Evolutionary conservation across 30 jellyfish, hydroid and myxozoan species (phyloP).

Genomic region (Turritopsis dohrnii): DNA sequence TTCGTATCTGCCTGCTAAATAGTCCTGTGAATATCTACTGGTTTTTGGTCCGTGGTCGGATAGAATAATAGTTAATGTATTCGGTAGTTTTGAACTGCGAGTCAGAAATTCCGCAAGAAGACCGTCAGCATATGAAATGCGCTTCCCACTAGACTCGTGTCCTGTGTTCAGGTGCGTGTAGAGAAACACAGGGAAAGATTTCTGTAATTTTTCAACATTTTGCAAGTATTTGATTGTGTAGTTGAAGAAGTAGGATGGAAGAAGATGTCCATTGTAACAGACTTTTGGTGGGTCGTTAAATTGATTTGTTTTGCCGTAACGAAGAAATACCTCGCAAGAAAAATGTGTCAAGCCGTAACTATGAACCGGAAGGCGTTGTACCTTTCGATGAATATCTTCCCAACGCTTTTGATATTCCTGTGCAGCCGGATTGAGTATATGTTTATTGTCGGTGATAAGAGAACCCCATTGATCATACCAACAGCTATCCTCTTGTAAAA

Average conservation of each 20-base stretch:
- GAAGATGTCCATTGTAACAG: constrained; percentile 76
- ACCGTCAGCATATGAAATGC: constrained; percentile 69
- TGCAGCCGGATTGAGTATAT: constrained; percentile 53
- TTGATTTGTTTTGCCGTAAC: constrained; percentile 88
- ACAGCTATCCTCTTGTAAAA: constrained; percentile 96
- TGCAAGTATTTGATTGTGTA: constrained; percentile 41
- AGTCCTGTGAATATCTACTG: constrained; percentile 59
- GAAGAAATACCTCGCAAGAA: constrained; percentile 77
- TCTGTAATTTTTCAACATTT: constrained; percentile 12
- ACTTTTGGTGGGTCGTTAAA: constrained; percentile 95
- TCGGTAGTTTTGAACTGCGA: constrained; percentile 27
- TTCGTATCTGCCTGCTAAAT: constrained; percentile 87
- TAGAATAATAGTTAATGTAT: constrained; percentile 70
- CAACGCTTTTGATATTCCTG: constrained; percentile 57
- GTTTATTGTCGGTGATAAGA: constrained; percentile 75
- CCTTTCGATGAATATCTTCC: constrained; percentile 46
- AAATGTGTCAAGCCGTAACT: constrained; percentile 85
- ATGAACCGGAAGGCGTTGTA: constrained; percentile 57
- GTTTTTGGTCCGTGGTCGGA: constrained; percentile 99
- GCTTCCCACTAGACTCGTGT: constrained; percentile 89
- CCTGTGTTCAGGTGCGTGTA: constrained; percentile 93
- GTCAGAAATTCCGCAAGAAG: constrained; percentile 44
- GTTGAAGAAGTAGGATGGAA: constrained; percentile 68
- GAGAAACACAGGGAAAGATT: constrained; percentile 40
- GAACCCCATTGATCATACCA: constrained; percentile 99